These are phyloP conservation scores for Podarcis lilfordi DNA, from an alignment of 2,797 vertebrate species.

Conservation along the genomic window DNA sequence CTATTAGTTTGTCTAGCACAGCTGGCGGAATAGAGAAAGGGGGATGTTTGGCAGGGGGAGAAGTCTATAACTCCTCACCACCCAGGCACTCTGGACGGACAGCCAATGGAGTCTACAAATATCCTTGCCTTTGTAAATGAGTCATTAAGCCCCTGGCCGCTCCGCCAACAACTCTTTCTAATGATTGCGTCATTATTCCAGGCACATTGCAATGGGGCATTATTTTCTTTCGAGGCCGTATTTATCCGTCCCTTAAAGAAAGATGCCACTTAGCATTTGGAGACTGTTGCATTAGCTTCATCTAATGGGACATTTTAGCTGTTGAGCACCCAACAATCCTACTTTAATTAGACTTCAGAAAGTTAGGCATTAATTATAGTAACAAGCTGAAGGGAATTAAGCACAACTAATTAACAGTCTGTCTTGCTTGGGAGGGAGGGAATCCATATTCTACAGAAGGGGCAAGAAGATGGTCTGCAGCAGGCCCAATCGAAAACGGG, in stretches of 20 bases:
- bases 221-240: constrained; percentile 18
- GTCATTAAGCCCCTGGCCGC: neutral
- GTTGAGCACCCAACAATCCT: constrained; percentile 64
- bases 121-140: neutral
- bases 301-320: constrained; percentile 59
- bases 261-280: constrained; percentile 38
- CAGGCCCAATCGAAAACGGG: neutral
- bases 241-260: constrained; percentile 10
- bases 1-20: neutral
- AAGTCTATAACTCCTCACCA: rapidly evolving
- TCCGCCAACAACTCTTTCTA: neutral
- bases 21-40: neutral
- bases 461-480: neutral
- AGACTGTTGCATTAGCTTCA: constrained; percentile 57
- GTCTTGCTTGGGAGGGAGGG: constrained; percentile 12
- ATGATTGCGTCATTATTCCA: constrained; percentile 31
- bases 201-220: neutral
- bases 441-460: constrained; percentile 3
- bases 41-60: neutral
- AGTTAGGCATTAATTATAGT: constrained; percentile 71
- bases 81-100: rapidly evolving
- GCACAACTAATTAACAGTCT: constrained; percentile 40
- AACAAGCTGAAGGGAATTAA: constrained; percentile 63
- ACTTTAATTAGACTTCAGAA: constrained; percentile 59
- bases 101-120: rapidly evolving